Evolutionary conservation across 2,113 vertebrate species (phyloP).

Genomic region (Sarotherodon lohbergeri): DNA sequence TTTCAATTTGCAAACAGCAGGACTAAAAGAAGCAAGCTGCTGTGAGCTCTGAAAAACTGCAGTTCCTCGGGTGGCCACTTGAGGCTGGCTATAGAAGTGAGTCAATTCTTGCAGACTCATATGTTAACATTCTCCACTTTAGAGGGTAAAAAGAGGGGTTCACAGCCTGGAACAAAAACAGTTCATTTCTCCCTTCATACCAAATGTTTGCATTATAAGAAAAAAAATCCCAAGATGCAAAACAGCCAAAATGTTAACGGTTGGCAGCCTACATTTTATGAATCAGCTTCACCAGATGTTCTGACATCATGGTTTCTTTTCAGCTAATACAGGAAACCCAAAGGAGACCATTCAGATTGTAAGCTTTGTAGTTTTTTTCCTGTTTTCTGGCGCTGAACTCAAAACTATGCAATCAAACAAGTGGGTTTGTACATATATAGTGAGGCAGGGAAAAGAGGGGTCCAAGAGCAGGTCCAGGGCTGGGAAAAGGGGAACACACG

Average conservation of each 20-base stretch:
- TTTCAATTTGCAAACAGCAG: not conserved
- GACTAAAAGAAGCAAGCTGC: not conserved
- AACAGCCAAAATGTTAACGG: not conserved
- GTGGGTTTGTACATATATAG: not conserved
- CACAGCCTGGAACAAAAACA: fast-evolving
- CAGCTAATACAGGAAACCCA: not conserved
- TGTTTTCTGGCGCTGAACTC: not conserved
- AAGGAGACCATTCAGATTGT: not conserved
- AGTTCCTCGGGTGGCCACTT: not conserved
- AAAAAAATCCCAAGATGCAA: not conserved
- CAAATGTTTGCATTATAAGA: not conserved
- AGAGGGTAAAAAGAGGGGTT: not conserved
- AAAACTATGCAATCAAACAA: not conserved
- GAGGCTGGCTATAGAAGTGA: not conserved
- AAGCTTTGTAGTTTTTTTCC: not conserved
- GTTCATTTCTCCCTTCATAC: not conserved
- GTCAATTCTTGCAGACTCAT: not conserved
- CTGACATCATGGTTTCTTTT: not conserved
- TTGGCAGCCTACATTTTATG: not conserved
- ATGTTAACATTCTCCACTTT: not conserved
- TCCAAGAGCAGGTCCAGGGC: not conserved
- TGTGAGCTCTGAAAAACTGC: not conserved
- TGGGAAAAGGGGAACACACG: not conserved
- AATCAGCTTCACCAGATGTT: not conserved
- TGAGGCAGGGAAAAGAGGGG: not conserved